Base-by-base conservation (phyloP, 2,113 vertebrate species). In the Willisornis vidua region DNA sequence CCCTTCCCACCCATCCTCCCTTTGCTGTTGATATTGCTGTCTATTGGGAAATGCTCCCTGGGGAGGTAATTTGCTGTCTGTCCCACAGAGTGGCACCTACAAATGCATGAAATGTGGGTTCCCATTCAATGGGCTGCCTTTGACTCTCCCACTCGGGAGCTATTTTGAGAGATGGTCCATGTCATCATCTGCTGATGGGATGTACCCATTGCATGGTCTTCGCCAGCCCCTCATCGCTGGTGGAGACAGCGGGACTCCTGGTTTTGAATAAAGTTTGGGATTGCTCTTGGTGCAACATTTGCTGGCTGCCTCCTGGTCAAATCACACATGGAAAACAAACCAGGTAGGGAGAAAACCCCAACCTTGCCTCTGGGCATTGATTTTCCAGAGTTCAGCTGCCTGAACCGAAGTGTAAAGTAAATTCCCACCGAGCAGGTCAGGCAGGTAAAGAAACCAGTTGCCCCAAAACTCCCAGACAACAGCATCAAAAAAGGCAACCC, bases 381-480 rank as follows among this genome's bases (percentile, higher is more conserved):
- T 95, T 95, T 96, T 91, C 52, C 51, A 95, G 57, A 48, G 84
- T 91, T 94, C 81, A 92, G 84, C 84, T 0, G 1, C 73, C 84
- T 79, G 88, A 93, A 93, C 67, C 1, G 0, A 92, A 91, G 85
- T 0, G 10, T 67, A 73, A 48, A 95, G 82, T 93, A 89, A 94
- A 95, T 94, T 90, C 92, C 94, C 93, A 89, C 95, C 94, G 76
- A 96, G 94, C 95, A 93, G 93, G 95, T 96, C 5, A 15, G 86
- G 92, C 70, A 8, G 86, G 96, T 85, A 75, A 89, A 84, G 65
- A 86, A 96, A 93, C 88, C 80, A 88, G 94, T 93, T 87, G 93
- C 88, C 93, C 90, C 79, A 73, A 93, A 95, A 96, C 63, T 63
- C 85, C 92, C 92, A 95, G 95, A 96, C 90, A 68, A 74, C 93